Conservation (phyloP, 1,140 invertebrate genomes). For the Ceratosolen solmsi region DNA sequence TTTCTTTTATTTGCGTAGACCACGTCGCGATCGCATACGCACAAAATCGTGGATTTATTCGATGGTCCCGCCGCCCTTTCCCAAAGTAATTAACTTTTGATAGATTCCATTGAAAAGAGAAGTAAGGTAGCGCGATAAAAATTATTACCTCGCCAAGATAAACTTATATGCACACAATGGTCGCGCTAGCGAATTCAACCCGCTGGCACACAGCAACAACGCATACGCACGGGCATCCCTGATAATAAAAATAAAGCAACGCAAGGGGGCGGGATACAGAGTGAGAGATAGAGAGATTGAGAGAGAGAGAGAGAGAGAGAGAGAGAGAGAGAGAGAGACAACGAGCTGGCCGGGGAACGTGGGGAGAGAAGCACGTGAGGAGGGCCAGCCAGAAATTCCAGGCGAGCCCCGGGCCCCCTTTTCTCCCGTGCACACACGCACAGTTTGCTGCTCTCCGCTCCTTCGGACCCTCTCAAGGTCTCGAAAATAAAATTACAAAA, state of each 20-base stretch:
- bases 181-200: background rate
- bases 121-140: background rate
- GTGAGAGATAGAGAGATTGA: background rate
- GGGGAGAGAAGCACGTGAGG: background rate
- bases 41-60: too few species aligned
- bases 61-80: too few species aligned
- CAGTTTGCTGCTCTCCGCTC: constrained; percentile 1
- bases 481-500: constrained; percentile 54
- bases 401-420: constrained; percentile 33
- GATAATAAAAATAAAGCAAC: constrained; percentile 22
- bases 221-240: background rate
- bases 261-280: too few species aligned
- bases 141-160: background rate
- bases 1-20: too few species aligned
- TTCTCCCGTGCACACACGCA: constrained; percentile 5
- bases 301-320: constrained; percentile 23
- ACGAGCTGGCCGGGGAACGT: background rate
- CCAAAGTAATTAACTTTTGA: constrained; percentile 9
- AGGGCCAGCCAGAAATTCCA: constrained; percentile 36
- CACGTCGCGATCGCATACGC: too few species aligned
- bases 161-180: background rate
- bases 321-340: too few species aligned
- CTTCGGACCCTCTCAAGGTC: constrained; percentile 51
- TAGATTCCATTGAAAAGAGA: constrained; percentile 8
- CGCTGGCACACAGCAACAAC: background rate